A percentile compares a stretch with the other conserved stretches of the same genome.
phyloP scores from a whole-genome alignment of 2,888 invertebrate species.

The Ornithoptera alexandrae region DNA sequence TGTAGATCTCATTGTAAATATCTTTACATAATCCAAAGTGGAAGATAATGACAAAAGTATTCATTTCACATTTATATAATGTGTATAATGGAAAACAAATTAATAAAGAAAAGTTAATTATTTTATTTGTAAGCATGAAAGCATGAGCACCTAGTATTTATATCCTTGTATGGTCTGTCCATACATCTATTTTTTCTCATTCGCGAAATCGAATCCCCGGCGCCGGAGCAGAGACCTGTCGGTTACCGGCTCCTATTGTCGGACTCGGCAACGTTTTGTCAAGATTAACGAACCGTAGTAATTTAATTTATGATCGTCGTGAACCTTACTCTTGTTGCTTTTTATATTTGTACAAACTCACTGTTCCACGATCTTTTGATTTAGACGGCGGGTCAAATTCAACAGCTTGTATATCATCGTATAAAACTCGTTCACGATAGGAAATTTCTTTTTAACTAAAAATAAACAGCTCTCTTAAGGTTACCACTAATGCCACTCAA shows the following conservation, averaged over 20 bases:
- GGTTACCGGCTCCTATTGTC: constrained; percentile 8
- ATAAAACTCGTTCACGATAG: no score
- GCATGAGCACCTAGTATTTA: no score
- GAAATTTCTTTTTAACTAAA: no score
- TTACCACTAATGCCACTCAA: no score
- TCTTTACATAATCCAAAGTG: no score
- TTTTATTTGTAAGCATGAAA: not conserved
- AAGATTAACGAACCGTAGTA: constrained; percentile 28
- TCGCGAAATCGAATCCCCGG: constrained; percentile 18
- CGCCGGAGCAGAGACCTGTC: constrained; percentile 6
- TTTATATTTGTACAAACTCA: constrained; percentile 13
- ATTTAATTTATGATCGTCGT: constrained; percentile 29
- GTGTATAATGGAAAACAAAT: no score
- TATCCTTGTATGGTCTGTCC: not conserved
- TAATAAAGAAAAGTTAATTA: not conserved
- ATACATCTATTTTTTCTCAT: constrained; percentile 13
- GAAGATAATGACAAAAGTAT: no score
- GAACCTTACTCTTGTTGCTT: constrained; percentile 10
- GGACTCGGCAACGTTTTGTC: constrained; percentile 4
- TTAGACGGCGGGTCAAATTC: constrained; percentile 8
- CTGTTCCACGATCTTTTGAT: constrained; percentile 16
- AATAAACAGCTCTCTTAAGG: no score
- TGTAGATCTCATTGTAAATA: no score
- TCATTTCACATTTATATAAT: no score
- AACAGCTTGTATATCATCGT: constrained; percentile 21